Evolutionary conservation across 2,113 vertebrate species (phyloP).

Genomic region (Taxidea taxus): DNA sequence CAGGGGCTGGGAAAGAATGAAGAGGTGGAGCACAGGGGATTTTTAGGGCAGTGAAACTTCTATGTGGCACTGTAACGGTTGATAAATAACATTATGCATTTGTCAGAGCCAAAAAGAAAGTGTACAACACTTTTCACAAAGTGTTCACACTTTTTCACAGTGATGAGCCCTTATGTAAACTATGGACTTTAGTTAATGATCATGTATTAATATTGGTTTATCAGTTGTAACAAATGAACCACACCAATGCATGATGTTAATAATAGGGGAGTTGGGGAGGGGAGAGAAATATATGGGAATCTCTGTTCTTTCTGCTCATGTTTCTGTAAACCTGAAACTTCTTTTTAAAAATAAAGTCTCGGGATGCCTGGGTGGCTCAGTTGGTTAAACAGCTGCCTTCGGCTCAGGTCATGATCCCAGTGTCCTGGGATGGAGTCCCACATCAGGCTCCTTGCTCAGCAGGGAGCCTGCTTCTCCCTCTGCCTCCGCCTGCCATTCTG

Average conservation of each 20-base stretch:
- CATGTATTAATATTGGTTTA: background rate
- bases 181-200: background rate
- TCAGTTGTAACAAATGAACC: background rate
- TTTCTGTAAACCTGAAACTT: background rate
- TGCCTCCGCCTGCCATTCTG: no score
- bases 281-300: background rate
- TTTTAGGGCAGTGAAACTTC: background rate
- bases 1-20: background rate
- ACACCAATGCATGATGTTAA: background rate
- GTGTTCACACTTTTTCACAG: background rate
- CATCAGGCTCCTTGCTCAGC: no score
- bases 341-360: background rate
- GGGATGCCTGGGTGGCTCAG: background rate
- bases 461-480: no score
- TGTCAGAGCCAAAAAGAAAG: background rate
- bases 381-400: no score
- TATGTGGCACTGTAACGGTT: background rate
- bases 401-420: no score
- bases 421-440: no score
- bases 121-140: background rate
- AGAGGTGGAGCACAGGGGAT: background rate
- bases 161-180: background rate
- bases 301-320: background rate
- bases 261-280: background rate
- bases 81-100: background rate